Conservation (phyloP, 2,113 vertebrate genomes). For the Nothobranchius furzeri region DNA sequence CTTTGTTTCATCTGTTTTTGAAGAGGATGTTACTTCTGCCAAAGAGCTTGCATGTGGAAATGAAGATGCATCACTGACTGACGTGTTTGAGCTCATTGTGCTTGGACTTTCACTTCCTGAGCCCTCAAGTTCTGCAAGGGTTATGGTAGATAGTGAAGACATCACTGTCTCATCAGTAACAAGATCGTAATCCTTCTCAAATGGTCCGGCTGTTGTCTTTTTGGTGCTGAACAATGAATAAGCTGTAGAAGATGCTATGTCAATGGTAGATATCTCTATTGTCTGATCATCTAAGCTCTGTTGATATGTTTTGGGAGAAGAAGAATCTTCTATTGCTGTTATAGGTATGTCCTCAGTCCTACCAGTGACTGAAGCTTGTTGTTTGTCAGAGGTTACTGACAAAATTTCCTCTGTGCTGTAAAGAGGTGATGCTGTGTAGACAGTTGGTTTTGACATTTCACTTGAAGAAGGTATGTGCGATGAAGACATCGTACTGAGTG, state of each 20-base stretch:
- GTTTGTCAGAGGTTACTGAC: neutral
- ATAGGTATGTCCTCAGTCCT: neutral
- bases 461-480: neutral
- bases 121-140: too few relatives aligned
- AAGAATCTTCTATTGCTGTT: neutral
- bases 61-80: too few relatives aligned
- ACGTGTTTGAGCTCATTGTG: too few relatives aligned
- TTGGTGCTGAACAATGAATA: slow-evolving; percentile 5
- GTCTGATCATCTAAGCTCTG: slow-evolving; percentile 11
- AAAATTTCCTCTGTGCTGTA: slow-evolving; percentile 26
- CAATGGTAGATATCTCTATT: neutral
- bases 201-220: neutral
- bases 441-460: slow-evolving; percentile 1
- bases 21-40: too few relatives aligned
- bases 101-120: too few relatives aligned
- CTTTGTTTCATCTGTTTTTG: neutral
- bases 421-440: neutral
- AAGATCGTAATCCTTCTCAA: neutral
- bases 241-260: neutral
- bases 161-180: neutral
- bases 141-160: neutral
- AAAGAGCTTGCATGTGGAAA: too few relatives aligned
- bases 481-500: too few relatives aligned
- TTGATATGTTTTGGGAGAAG: neutral
- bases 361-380: neutral